A percentile compares a stretch with the other conserved stretches of the same genome.
These are phyloP conservation scores for Leptonema lineaticorne DNA, from an alignment of 1,140 invertebrate genomes.

Conservation along the genomic window DNA sequence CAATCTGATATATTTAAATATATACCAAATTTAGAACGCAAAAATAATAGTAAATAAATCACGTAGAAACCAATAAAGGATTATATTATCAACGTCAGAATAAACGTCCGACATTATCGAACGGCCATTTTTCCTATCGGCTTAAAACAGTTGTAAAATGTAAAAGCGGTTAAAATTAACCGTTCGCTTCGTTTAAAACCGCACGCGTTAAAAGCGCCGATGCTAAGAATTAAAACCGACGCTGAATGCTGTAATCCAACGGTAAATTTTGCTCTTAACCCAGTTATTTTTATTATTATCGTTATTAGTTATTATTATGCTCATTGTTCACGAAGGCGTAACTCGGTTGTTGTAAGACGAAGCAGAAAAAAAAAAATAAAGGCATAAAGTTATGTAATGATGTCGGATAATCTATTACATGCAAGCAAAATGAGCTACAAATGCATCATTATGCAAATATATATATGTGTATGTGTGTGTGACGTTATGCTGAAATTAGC, in stretches of 20 bases:
- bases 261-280: conserved; percentile 41
- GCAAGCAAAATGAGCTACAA: conserved; percentile 5
- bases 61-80: no score
- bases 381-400: conserved; percentile 37
- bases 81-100: no score
- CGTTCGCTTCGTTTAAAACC: no score
- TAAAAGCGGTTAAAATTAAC: background rate
- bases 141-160: background rate
- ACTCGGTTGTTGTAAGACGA: conserved; percentile 34
- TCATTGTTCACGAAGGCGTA: conserved; percentile 17
- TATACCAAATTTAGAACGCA: no score
- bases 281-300: conserved; percentile 36
- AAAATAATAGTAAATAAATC: no score
- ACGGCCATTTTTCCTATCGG: background rate
- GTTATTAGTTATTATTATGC: no score
- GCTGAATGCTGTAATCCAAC: conserved; percentile 39
- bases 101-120: no score
- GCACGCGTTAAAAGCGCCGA: background rate
- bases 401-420: conserved; percentile 23
- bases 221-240: conserved; percentile 22
- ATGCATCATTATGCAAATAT: conserved; percentile 23
- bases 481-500: background rate
- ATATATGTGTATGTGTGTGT: no score
- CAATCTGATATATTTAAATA: no score
- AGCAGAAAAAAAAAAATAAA: no score